A percentile compares a stretch with the other conserved stretches of the same genome.
These are phyloP conservation scores for Sebastes umbrosus DNA, from an alignment of 2,797 vertebrate genomes.

Conservation along the genomic window DNA sequence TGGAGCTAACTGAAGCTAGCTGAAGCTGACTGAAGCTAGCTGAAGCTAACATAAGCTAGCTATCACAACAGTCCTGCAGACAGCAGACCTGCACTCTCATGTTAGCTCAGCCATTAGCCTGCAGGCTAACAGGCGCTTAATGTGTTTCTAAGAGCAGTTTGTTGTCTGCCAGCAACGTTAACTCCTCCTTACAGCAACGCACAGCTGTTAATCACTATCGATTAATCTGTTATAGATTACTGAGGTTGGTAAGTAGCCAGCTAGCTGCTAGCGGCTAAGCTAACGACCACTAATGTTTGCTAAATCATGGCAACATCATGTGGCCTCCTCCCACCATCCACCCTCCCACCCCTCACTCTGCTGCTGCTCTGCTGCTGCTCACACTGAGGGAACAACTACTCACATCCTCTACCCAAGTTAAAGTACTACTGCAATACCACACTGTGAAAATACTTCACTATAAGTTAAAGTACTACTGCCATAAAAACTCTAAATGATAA, in stretches of 20 bases:
- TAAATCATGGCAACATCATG: conserved; percentile 69
- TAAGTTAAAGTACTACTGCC: no score
- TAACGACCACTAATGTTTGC: conserved; percentile 60
- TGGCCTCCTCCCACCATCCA: not conserved
- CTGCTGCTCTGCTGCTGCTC: not conserved
- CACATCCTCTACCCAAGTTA: not conserved
- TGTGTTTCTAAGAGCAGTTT: not conserved
- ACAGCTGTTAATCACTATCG: not conserved
- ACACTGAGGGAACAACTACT: not conserved
- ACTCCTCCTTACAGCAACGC: not conserved
- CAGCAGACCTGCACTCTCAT: conserved; percentile 53
- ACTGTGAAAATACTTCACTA: not conserved
- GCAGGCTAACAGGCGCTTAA: not conserved
- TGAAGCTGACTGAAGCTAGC: fast-evolving
- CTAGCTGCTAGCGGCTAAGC: conserved; percentile 7
- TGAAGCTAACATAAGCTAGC: conserved; percentile 2
- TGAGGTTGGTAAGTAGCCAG: not conserved
- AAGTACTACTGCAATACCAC: not conserved
- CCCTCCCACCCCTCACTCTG: no score
- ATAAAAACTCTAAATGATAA: no score
- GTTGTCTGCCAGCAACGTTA: not conserved
- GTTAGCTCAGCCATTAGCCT: conserved; percentile 69
- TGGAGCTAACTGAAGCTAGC: fast-evolving
- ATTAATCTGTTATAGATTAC: not conserved
- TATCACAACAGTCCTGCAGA: conserved; percentile 8